Evolutionary conservation across 2,113 vertebrate genomes (phyloP).

Genomic region (Carettochelys insculpta): DNA sequence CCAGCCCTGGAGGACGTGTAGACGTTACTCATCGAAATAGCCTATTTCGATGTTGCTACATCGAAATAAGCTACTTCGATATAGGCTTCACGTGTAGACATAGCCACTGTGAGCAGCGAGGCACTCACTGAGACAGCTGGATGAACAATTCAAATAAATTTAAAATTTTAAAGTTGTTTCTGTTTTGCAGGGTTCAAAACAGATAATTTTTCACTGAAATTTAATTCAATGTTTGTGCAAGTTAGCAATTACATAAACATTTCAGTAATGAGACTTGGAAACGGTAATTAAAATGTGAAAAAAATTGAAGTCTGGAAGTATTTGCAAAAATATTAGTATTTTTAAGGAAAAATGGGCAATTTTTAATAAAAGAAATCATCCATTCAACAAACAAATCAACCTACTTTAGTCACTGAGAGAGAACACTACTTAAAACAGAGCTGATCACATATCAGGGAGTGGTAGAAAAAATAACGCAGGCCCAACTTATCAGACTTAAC

Average conservation of each 20-base stretch:
- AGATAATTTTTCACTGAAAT: background rate
- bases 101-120: too few relatives aligned
- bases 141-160: background rate
- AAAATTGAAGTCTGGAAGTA: too few relatives aligned
- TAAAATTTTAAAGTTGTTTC: background rate
- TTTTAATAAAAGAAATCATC: too few relatives aligned
- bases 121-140: too few relatives aligned
- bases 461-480: background rate
- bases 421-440: background rate
- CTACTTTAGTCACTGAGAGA: background rate
- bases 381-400: too few relatives aligned
- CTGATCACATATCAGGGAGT: background rate
- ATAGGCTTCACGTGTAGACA: too few relatives aligned
- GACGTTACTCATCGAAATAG: too few relatives aligned
- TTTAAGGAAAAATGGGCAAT: too few relatives aligned
- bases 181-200: background rate
- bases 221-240: background rate
- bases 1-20: too few relatives aligned
- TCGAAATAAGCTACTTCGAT: too few relatives aligned
- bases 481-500: background rate
- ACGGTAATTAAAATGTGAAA: background rate
- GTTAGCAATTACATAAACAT: background rate
- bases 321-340: too few relatives aligned
- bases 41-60: too few relatives aligned
- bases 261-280: background rate